Base-by-base conservation (phyloP, 37 sponge, comb jelly and placozoan genomes). In the Crambe crambe region DNA sequence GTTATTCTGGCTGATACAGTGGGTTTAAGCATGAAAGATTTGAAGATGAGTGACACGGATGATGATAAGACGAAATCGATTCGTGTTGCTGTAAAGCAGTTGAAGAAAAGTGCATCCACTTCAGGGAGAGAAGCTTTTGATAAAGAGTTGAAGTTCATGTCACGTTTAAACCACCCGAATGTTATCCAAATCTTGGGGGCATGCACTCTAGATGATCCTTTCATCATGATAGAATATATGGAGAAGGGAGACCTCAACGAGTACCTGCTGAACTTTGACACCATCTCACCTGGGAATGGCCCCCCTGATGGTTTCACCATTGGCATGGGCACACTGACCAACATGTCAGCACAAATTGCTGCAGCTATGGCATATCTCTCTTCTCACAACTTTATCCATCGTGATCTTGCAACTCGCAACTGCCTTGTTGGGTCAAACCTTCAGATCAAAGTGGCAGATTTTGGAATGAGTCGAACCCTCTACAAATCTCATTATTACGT, bases 201-300 rank as follows among this genome's bases (percentile, higher is more conserved):
- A 6, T 80, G 93, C 64, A 80, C 36, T 10, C 54, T 37, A 0
- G 63, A 56, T 0, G 30, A 73, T 0, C 72, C 77, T 0, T 93
- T 93, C 82, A 88, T 93, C 15, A 74, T 94, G 71, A 94, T 94
- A 82, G 95, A 94, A 78, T 95, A 95, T 77, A 90, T 95, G 93
- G 92, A 95, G 75, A 92, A 85, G 37, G 93, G 93, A 70, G 96
- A 95, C 62, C 80, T 95, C 44, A 80, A 89, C 77, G 80, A 92
- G 75, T 89, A 60, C 70, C 72, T 95, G 36, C 69, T 89, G 75
- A 75, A 87, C 26, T 73, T 72, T 60, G 44, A 86, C 36, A 58
- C 63, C 12, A 59, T 58, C n/a, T 3, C 57, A 29, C 56, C 58
- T 31, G 32, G 58, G 17, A 41, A 68, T 31, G 42, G 42, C 31